Percentiles rank a stretch among this genome's conserved stretches.
Evolutionary conservation across 2,797 vertebrate species (phyloP).

Genomic region (Pseudomugil gertrudae): DNA sequence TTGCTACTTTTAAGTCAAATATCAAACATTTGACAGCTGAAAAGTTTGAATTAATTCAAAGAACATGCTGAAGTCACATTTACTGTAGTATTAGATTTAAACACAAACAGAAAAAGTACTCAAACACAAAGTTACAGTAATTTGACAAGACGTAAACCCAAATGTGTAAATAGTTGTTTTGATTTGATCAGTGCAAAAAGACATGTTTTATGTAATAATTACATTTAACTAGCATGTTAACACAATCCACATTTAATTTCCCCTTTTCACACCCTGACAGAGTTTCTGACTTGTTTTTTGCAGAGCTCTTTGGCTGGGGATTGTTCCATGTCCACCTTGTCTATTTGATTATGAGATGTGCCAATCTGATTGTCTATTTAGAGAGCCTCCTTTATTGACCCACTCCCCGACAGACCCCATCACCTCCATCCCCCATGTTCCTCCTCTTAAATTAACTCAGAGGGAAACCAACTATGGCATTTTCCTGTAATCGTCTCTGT

Average conservation of each 20-base stretch:
- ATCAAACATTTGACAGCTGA: too few relatives aligned
- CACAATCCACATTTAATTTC: conserved; percentile 23
- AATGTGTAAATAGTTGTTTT: conserved; percentile 8
- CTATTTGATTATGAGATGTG: conserved; percentile 64
- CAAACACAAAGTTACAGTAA: not conserved
- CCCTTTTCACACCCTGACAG: not conserved
- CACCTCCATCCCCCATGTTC: not conserved
- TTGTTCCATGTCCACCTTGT: conserved; percentile 26
- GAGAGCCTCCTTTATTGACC: conserved; percentile 65
- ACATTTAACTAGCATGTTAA: conserved; percentile 27
- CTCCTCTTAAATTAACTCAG: too few relatives aligned
- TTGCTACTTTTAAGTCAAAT: not conserved
- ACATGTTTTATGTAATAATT: conserved; percentile 26
- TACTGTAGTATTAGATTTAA: not conserved
- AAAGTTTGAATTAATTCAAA: too few relatives aligned
- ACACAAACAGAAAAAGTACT: not conserved
- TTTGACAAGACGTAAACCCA: too few relatives aligned
- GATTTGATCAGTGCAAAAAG: not conserved
- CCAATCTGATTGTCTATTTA: conserved; percentile 67
- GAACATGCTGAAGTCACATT: not conserved
- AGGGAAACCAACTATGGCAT: too few relatives aligned
- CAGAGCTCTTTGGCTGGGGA: conserved; percentile 18
- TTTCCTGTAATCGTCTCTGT: too few relatives aligned
- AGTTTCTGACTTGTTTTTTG: conserved; percentile 39
- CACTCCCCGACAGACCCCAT: conserved; percentile 43